Evolutionary conservation across 2,797 vertebrate species (phyloP).

Genomic region (Emydoidea blandingii): DNA sequence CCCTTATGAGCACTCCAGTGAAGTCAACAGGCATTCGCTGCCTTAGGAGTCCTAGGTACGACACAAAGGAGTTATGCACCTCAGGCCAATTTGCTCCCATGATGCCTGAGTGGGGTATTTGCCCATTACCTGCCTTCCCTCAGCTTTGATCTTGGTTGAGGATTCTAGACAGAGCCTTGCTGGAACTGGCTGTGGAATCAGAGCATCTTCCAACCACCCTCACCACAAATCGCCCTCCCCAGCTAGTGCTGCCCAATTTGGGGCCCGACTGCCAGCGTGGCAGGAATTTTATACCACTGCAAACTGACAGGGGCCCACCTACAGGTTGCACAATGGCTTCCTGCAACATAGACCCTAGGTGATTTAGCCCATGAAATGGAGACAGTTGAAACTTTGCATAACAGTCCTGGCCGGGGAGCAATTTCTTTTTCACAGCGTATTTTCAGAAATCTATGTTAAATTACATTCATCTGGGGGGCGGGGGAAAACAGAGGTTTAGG

Average conservation of each 20-base stretch:
- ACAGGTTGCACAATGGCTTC: not conserved
- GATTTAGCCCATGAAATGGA: not conserved
- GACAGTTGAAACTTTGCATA: not conserved
- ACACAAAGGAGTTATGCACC: not conserved
- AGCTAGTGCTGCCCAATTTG: not conserved
- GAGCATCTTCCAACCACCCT: not conserved
- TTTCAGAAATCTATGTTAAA: constrained; percentile 43
- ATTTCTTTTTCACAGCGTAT: constrained; percentile 43
- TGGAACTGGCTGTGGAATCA: not conserved
- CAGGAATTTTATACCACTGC: not conserved
- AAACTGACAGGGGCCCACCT: not conserved
- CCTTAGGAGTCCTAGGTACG: not conserved
- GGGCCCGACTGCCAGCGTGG: not conserved
- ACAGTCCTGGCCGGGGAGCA: constrained; percentile 21
- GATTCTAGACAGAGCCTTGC: not conserved
- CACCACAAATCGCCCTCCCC: not conserved
- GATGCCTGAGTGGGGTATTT: not conserved
- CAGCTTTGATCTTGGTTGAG: not conserved
- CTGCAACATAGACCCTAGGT: not conserved
- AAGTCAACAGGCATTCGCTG: not conserved
- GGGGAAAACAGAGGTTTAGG: not conserved
- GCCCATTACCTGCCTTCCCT: not conserved
- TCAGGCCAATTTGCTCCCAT: not conserved
- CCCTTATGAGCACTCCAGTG: not conserved
- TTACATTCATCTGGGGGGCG: constrained; percentile 15